Base-by-base conservation (phyloP, 2,888 invertebrate species). In the Kuschelorhynchus macadamiae region DNA sequence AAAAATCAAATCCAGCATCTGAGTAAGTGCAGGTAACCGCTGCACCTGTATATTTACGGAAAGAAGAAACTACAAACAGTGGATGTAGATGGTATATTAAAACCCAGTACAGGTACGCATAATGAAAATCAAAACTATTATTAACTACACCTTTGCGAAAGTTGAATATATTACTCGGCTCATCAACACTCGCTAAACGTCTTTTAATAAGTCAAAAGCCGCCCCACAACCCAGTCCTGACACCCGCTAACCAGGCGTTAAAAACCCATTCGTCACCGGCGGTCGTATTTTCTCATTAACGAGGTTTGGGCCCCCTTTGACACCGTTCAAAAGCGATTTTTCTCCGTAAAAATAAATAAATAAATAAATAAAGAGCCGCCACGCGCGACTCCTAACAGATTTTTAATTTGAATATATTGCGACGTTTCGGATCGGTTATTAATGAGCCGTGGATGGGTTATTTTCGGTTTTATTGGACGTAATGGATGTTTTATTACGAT, bases 371-470 rank as follows among this genome's bases (percentile, higher is more conserved):
- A 53, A 62, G 16, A 17, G 25, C n/a, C 21, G 42, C 50, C 61
- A 62, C 61, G 52, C 36, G 63, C 56, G 47, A 36, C 16, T 18
- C 46, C 18, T 32, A 33, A 46, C 25, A 18, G 46, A 49, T 53
- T 60, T 77, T 80, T 82, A 81, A 82, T 82, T 81, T 81, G 81
- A 81, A 81, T 81, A 81, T 82, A 82, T 81, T 79, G 75, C 77
- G 80, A 82, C 81, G 78, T 42, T 52, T 30, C 25, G 21, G 39
- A 52, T 71, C 71, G 73, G 74, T 73, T 69, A 74, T 71, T 73
- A 73, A 77, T 80, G 81, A 80, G 80, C 80, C 77, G 72, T 75
- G n/a, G 36, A 52, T 52, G 52, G 52, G 20, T 50, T 39, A 49
- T 39, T 60, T 41, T 17, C 36, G 9, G 16, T 47, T 60, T 81